Evolutionary conservation across 2,797 vertebrate species (phyloP).

Genomic region (Anas georgica): DNA sequence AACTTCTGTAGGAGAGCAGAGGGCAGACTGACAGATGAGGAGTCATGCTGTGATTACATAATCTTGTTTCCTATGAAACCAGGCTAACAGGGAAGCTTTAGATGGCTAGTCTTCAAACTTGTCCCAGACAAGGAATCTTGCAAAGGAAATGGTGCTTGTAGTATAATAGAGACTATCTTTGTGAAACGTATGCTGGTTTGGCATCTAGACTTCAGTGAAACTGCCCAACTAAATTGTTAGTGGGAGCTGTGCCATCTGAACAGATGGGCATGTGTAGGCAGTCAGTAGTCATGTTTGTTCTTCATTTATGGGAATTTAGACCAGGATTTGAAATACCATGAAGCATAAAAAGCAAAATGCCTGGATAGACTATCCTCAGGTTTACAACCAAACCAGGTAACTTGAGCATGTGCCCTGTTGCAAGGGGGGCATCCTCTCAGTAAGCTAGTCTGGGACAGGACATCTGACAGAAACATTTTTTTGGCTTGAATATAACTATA

Average conservation of each 20-base stretch:
- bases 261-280: slow-evolving; percentile 73
- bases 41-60: not conserved
- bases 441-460: not conserved
- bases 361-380: not conserved
- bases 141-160: slow-evolving; percentile 13
- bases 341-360: slow-evolving; percentile 43
- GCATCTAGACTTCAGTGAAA: slow-evolving; percentile 60
- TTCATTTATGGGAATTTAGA: slow-evolving; percentile 70
- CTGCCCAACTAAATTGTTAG: slow-evolving; percentile 63
- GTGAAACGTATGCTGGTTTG: slow-evolving; percentile 66
- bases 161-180: slow-evolving; percentile 44
- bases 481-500: not conserved
- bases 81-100: not conserved
- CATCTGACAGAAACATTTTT: not conserved
- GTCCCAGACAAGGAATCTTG: slow-evolving; percentile 15
- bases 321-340: slow-evolving; percentile 47
- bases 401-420: not conserved
- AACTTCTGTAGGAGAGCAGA: slow-evolving; percentile 14
- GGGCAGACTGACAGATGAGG: not conserved
- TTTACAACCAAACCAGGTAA: not conserved
- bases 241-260: slow-evolving; percentile 67
- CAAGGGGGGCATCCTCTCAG: not conserved
- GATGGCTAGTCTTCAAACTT: slow-evolving; percentile 20
- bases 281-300: slow-evolving; percentile 60
- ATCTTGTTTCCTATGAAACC: not conserved